Conservation (phyloP, 2,797 vertebrate species). For the Lates japonicus region DNA sequence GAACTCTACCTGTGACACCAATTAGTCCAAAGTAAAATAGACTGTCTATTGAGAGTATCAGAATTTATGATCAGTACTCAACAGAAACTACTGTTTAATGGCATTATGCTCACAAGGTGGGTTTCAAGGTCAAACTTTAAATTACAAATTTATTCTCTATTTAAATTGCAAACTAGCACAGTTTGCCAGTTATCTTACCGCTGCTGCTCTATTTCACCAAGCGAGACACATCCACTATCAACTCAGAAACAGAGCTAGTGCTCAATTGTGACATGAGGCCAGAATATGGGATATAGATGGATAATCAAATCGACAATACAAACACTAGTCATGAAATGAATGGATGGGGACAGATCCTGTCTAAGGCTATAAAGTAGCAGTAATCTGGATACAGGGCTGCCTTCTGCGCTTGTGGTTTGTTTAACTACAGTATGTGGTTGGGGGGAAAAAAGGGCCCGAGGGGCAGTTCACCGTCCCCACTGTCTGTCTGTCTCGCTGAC, state of each 20-base stretch:
- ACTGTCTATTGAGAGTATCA: constrained; percentile 1
- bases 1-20: constrained; percentile 45
- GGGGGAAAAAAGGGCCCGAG: constrained; percentile 58
- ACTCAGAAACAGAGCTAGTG: background rate
- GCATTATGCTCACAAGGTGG: constrained; percentile 6
- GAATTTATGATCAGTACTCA: constrained; percentile 26
- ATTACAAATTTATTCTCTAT: constrained; percentile 28
- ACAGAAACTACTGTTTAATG: constrained; percentile 20
- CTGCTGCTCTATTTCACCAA: background rate
- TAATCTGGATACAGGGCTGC: constrained; percentile 43
- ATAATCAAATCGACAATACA: constrained; percentile 9
- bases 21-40: constrained; percentile 34
- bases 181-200: constrained; percentile 19
- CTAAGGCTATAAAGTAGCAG: constrained; percentile 58
- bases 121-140: constrained; percentile 59
- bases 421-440: constrained; percentile 69
- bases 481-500: constrained; percentile 68
- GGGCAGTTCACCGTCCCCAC: constrained; percentile 64
- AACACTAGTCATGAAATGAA: constrained; percentile 27
- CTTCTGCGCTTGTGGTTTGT: constrained; percentile 68
- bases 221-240: constrained; percentile 1
- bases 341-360: constrained; percentile 48
- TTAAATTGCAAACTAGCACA: constrained; percentile 30
- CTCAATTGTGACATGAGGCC: background rate
- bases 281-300: background rate